Evolutionary conservation across 2,888 invertebrate species (phyloP), one percentile per base, ranked within the genome.

Genomic region (Mimas tiliae): DNA sequence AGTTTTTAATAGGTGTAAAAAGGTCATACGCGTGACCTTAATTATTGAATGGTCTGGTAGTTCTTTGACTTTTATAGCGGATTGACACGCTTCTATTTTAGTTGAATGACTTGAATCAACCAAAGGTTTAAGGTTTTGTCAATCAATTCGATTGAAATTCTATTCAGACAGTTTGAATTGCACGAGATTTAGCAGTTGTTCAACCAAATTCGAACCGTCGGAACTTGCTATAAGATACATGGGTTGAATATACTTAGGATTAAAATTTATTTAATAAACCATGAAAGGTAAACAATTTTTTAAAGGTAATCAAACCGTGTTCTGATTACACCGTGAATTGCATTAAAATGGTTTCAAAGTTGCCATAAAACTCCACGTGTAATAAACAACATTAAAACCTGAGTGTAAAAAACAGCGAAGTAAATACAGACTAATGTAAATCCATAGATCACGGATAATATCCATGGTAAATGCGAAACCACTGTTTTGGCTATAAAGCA

Each of bases 301-400:
- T 68, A 55, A 68, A 67, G 55, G 51, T 66, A 47, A 69, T 72
- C 67, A 63, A 65, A 62, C 69, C 65, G 68, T 64, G 50, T 70
- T 58, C 47, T 51, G 27, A 63, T 16, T 66, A 65, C 45, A 67
- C 38, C 58, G 33, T 48, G 19, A 68, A n/a, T 11, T 9, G 34
- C 48, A 65, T 65, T 65, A 48, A 65, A 16, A n/a, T 51, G 53
- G 69, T 72, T 75, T 69, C 75, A n/a, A 67, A 67, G 58, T 19
- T 69, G 64, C 48, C 64, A 62, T 70, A 71, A 67, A 70, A 72
- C 73, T 68, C 27, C 27, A 27, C 27, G 8, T 64, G 58, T 63
- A 67, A 52, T 51, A 66, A 47, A 45, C 53, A 34, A 34, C 16
- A 33, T 16, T 47, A 65, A 65, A 65, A 55, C 7, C 27, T 45